Evolutionary conservation across 1,140 invertebrate genomes (phyloP).

Genomic region (Meteorus sp.): DNA sequence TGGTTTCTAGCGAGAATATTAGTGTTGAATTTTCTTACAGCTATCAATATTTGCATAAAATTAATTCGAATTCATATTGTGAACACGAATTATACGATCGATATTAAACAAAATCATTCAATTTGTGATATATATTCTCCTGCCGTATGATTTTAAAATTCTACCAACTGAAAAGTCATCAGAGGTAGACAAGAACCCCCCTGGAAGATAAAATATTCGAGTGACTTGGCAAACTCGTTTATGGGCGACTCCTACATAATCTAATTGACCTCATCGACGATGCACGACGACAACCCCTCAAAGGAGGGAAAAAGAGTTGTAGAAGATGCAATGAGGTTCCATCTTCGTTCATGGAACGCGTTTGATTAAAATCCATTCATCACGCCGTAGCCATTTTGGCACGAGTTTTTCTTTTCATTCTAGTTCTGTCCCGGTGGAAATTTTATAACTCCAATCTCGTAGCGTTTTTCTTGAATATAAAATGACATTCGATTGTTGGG

Average conservation of each 20-base stretch:
- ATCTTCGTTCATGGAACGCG: constrained; percentile 24
- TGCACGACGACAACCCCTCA: constrained; percentile 15
- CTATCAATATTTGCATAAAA: no score
- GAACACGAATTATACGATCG: not conserved
- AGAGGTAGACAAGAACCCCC: not conserved
- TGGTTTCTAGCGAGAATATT: no score
- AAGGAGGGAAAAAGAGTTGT: not conserved
- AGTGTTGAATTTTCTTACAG: no score
- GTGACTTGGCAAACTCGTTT: not conserved
- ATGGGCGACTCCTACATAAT: not conserved
- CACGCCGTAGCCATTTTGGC: not conserved
- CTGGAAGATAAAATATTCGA: not conserved
- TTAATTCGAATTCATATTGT: no score
- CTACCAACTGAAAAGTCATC: not conserved
- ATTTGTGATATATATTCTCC: no score
- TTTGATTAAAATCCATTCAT: constrained; percentile 38
- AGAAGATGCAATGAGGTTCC: not conserved
- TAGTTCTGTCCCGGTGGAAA: no score
- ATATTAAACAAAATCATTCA: not conserved
- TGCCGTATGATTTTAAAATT: not conserved
- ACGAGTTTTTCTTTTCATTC: not conserved
- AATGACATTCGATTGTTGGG: no score
- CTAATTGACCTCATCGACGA: constrained; percentile 21
- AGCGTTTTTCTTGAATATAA: not conserved
- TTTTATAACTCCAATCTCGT: constrained; percentile 28